These are phyloP conservation scores for Ornithoptera priamus DNA, from an alignment of 2,888 invertebrate genomes.

Conservation along the genomic window DNA sequence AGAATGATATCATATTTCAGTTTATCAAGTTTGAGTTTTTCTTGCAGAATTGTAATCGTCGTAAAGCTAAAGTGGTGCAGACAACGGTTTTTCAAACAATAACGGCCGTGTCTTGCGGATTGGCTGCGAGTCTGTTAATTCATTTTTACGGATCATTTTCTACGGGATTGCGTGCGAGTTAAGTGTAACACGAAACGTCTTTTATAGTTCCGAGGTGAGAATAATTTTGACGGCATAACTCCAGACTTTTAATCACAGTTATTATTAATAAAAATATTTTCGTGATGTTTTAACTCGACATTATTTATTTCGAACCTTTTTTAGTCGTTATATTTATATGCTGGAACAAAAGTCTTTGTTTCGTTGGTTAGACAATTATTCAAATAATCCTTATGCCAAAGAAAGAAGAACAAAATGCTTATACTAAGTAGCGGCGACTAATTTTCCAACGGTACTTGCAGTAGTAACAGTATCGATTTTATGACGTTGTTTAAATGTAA, in stretches of 20 bases:
- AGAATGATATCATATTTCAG: slow-evolving; percentile 3
- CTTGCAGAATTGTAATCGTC: slow-evolving; percentile 25
- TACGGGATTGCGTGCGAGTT: slow-evolving; percentile 20
- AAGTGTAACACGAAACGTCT: slow-evolving; percentile 16
- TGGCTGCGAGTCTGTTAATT: slow-evolving; percentile 26
- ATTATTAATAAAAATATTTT: not conserved
- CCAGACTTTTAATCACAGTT: not conserved
- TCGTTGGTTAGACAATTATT: no score
- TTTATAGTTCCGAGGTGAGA: slow-evolving; percentile 8
- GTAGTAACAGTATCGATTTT: no score
- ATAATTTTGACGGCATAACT: slow-evolving; percentile 17
- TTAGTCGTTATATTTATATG: no score
- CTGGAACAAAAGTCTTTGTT: no score
- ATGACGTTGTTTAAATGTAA: no score
- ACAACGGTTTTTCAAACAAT: slow-evolving; percentile 31
- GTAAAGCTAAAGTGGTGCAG: slow-evolving; percentile 25
- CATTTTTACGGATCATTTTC: slow-evolving; percentile 28
- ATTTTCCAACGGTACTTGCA: no score
- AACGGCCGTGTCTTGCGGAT: slow-evolving; percentile 27
- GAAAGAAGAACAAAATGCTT: no score
- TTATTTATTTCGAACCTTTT: no score
- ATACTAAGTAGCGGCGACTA: no score
- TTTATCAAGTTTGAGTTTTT: slow-evolving; percentile 16
- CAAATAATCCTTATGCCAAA: no score
- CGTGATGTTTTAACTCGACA: no score